Evolutionary conservation across 2,797 vertebrate genomes (phyloP).

Genomic region (Sebastolobus altivelis): DNA sequence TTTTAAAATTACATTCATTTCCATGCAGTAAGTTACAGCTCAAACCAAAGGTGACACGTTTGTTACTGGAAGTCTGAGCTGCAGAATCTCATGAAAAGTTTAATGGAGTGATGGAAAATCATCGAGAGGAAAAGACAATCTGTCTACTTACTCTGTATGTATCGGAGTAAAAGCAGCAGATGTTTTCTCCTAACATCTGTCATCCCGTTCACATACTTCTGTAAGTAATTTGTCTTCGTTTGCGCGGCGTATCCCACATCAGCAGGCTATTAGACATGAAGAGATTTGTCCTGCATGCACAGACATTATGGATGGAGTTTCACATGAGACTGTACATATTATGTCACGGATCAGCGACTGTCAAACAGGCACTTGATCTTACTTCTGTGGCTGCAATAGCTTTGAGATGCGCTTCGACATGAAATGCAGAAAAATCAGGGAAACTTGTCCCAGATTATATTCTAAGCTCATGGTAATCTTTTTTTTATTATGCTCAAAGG

Average conservation of each 20-base stretch:
- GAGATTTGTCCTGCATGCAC: conserved; percentile 55
- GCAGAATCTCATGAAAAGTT: neutral
- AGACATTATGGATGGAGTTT: conserved; percentile 55
- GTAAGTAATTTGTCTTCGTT: conserved; percentile 49
- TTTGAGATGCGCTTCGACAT: conserved; percentile 32
- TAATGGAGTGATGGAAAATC: conserved; percentile 11
- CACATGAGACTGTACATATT: conserved; percentile 42
- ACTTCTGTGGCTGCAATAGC: conserved; percentile 28
- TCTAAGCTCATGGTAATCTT: conserved; percentile 71
- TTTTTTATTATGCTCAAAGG: conserved; percentile 63
- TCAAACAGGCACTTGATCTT: conserved; percentile 48
- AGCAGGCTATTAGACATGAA: conserved; percentile 29
- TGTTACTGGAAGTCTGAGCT: conserved; percentile 7
- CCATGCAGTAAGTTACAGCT: neutral
- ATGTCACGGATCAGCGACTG: conserved; percentile 55
- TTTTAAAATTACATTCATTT: neutral
- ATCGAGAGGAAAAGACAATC: neutral
- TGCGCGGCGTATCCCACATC: conserved; percentile 29
- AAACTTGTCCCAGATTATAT: conserved; percentile 69
- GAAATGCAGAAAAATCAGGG: conserved; percentile 35
- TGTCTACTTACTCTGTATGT: neutral
- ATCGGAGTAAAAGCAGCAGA: conserved; percentile 16
- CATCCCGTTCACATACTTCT: conserved; percentile 38
- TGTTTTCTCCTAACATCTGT: conserved; percentile 45
- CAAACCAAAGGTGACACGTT: neutral